Evolutionary conservation across 2,797 vertebrate genomes (phyloP).

Genomic region (Iguana delicatissima): DNA sequence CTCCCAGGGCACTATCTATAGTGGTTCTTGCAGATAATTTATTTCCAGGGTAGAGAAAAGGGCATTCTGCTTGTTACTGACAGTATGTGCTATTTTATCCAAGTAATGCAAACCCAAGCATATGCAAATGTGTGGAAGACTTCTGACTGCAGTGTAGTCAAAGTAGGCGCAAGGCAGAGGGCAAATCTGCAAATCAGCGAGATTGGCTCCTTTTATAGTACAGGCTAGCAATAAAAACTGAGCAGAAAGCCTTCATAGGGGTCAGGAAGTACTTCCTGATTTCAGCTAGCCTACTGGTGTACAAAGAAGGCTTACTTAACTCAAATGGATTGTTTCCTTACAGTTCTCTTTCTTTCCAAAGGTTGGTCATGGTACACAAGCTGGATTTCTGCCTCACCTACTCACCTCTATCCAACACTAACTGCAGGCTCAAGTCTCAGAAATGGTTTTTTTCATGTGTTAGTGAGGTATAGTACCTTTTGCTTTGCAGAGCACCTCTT

Average conservation of each 20-base stretch:
- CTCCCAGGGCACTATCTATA: constrained; percentile 31
- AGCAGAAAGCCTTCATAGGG: not conserved
- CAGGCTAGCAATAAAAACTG: not conserved
- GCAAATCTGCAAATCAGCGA: not conserved
- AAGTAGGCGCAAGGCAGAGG: not conserved
- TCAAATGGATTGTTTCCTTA: not conserved
- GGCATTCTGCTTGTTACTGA: constrained; percentile 4
- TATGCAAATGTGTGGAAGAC: constrained; percentile 15
- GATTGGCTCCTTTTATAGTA: not conserved
- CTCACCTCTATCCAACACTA: not conserved
- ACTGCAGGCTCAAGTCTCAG: not conserved
- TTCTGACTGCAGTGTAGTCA: not conserved
- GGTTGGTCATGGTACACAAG: not conserved
- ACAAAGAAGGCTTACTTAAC: not conserved
- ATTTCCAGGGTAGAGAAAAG: not conserved
- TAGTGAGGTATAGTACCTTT: not conserved
- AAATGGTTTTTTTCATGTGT: not conserved
- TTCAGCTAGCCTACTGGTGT: not conserved
- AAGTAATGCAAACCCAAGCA: not conserved
- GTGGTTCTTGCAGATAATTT: constrained; percentile 54
- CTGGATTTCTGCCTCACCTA: not conserved
- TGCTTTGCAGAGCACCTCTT: not conserved
- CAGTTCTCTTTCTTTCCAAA: not conserved
- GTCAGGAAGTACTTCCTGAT: not conserved
- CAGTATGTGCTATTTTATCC: not conserved